Conservation (phyloP, 2,797 vertebrate species). For the Rhabdomys pumilio region DNA sequence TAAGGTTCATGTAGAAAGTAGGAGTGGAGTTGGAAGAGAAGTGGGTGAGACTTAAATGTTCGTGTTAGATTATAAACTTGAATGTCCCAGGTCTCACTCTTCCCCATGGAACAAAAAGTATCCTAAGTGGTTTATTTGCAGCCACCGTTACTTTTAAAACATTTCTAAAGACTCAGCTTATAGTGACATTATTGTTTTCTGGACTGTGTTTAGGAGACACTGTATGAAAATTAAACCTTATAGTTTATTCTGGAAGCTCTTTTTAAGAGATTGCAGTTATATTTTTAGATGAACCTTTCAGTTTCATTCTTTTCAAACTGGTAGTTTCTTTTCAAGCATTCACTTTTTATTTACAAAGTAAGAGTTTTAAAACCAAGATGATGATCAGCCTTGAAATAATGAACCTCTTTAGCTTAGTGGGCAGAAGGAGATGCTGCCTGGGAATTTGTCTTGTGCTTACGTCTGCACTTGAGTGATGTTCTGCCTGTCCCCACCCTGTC, state of each 20-base stretch:
- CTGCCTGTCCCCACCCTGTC: neutral
- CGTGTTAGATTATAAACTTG: constrained; percentile 30
- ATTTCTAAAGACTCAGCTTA: constrained; percentile 32
- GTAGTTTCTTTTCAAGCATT: constrained; percentile 53
- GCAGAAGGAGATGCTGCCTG: neutral
- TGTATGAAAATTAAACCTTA: constrained; percentile 66
- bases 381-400: constrained; percentile 65
- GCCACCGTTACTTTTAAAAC: constrained; percentile 57
- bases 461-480: neutral
- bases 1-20: constrained; percentile 47
- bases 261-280: constrained; percentile 67
- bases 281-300: constrained; percentile 58
- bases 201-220: constrained; percentile 41
- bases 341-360: constrained; percentile 55
- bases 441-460: neutral
- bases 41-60: constrained; percentile 17
- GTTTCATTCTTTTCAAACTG: constrained; percentile 6
- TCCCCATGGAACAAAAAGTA: constrained; percentile 20
- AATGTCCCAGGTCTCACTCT: neutral
- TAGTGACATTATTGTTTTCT: constrained; percentile 65
- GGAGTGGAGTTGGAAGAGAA: constrained; percentile 27
- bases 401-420: neutral
- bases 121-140: constrained; percentile 57
- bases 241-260: constrained; percentile 69
- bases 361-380: constrained; percentile 70